Base-by-base conservation (phyloP, 2,113 vertebrate species). In the Tachysurus fulvidraco region DNA sequence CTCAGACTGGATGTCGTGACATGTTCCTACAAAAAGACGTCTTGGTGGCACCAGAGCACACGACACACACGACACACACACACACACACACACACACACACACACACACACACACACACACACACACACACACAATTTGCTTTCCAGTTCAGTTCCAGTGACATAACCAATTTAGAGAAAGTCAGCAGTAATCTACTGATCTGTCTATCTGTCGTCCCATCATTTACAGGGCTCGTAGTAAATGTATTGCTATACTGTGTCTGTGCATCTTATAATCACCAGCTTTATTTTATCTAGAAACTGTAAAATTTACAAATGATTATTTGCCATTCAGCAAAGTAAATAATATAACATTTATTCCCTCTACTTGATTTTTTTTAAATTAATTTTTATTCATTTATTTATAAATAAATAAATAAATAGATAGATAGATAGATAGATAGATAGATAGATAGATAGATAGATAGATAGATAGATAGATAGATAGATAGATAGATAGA, bases 21-120 rank as follows among this genome's bases (percentile, higher is more conserved):
- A 67, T 19, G 5, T 54, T 55, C 59, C 46, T 74, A 85, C n/a
- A 79, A 23, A 79, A 50, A 57, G 76, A 85, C 44, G 12, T n/a
- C 73, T 50, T 78, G 44, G 59, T 67, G 46, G 57, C 73, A 78
- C 41, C 57, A 62, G 44, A 19, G 9, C 52, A 44, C 54, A 59
- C 54, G 57, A 64, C 79, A 81, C 52, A 80, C 78, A 80, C 54
- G n/a, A 30, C 79, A 81, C 57, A 60, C 79, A 81, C 78, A 81
- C 54, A 81, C 54, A 79, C 77, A 80, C 78, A 80, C 54, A 30
- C 79, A 81, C 57, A 60, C 79, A 81, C 78, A 81, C 54, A 81
- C 54, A 79, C 77, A 79, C 78, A 81, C n/a, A 81, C 67, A 69
- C 28, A 69, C 67, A 28, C 73, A 46, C 44, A 76, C 41, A 76